Conservation (phyloP, 2,113 vertebrate genomes). For the Rostratula benghalensis region DNA sequence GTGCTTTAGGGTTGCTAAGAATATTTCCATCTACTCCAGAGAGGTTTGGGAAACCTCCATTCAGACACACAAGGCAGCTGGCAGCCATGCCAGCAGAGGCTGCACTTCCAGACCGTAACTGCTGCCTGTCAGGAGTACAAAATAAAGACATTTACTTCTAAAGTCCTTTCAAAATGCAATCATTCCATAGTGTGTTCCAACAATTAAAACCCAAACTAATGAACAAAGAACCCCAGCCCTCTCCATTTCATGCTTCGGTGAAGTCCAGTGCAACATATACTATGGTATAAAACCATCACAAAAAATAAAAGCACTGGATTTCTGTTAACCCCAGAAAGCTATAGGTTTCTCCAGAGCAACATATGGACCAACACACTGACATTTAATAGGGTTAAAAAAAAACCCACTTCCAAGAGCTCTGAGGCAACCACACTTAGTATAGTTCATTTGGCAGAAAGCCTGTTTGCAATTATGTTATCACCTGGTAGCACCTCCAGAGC, state of each 20-base stretch:
- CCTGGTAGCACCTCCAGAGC: background rate
- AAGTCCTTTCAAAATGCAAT: background rate
- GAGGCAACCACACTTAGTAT: background rate
- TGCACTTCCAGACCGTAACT: rapidly evolving
- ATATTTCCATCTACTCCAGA: background rate
- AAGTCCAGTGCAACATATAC: background rate
- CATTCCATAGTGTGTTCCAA: background rate
- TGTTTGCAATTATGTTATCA: background rate
- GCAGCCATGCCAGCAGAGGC: background rate
- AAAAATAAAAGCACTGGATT: background rate
- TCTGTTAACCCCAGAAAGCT: background rate
- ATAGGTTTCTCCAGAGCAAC: background rate
- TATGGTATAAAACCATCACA: background rate
- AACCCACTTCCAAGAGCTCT: background rate
- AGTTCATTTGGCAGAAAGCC: background rate
- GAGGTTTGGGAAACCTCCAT: background rate
- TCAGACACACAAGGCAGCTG: background rate
- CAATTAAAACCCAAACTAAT: background rate
- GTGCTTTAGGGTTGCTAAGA: background rate
- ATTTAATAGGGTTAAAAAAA: background rate
- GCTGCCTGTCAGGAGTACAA: background rate
- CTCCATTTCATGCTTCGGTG: background rate
- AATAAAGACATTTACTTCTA: background rate
- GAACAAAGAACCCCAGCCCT: background rate
- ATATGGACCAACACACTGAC: background rate